Percentiles rank a stretch among this genome's conserved stretches.
Evolutionary conservation across 2,888 invertebrate species (phyloP).

Genomic region (Buathra laborator): DNA sequence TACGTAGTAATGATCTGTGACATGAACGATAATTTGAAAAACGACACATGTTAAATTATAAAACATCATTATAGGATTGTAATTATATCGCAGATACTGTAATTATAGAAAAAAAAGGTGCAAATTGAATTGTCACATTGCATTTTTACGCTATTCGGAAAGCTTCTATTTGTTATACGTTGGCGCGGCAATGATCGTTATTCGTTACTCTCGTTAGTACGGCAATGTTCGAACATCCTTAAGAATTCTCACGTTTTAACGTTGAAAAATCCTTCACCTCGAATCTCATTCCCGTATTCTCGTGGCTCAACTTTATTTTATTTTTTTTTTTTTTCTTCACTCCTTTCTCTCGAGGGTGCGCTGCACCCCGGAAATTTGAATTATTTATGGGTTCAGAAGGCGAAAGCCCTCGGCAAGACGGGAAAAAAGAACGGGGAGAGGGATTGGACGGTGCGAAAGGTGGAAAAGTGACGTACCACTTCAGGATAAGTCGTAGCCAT

Average conservation of each 20-base stretch:
- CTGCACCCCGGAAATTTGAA: conserved; percentile 74
- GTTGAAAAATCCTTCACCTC: conserved; percentile 73
- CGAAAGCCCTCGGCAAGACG: conserved; percentile 62
- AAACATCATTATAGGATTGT: no score
- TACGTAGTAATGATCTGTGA: neutral
- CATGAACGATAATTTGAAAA: no score
- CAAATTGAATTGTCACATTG: no score
- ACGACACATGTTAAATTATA: no score
- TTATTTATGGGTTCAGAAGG: conserved; percentile 74
- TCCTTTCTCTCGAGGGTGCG: conserved; percentile 20
- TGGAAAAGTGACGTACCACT: conserved; percentile 19
- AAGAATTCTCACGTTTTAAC: conserved; percentile 71
- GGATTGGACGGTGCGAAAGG: conserved; percentile 26
- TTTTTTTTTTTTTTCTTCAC: neutral
- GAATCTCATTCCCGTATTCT: conserved; percentile 64
- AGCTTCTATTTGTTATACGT: no score
- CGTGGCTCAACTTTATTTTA: neutral
- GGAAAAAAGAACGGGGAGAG: conserved; percentile 56
- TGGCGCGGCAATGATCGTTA: no score
- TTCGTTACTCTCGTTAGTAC: no score
- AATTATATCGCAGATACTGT: no score
- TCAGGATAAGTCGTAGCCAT: conserved; percentile 24
- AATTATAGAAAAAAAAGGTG: no score
- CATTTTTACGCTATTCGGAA: no score
- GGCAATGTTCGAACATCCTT: conserved; percentile 52